Evolutionary conservation across 1,140 invertebrate species (phyloP).

Genomic region (Conus betulinus): DNA sequence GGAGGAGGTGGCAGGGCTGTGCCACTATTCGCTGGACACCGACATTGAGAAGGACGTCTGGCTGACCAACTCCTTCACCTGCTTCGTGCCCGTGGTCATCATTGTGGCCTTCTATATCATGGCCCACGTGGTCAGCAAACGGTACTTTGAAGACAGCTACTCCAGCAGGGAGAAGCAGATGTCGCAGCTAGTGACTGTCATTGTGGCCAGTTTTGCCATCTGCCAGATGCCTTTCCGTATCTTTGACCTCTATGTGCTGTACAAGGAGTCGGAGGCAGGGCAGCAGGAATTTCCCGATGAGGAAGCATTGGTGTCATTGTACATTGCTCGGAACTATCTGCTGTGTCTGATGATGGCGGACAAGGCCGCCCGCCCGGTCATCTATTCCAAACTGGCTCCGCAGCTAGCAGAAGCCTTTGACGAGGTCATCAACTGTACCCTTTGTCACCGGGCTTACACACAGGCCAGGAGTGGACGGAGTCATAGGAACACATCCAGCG

Average conservation of each 20-base stretch:
- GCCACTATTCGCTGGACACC: constrained; percentile 38
- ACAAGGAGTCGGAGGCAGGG: constrained; percentile 34
- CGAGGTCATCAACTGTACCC: constrained; percentile 59
- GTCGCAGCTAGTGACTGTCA: constrained; percentile 60
- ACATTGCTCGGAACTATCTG: constrained; percentile 47
- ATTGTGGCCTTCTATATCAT: constrained; percentile 63
- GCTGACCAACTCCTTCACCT: constrained; percentile 60
- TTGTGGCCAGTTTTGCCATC: constrained; percentile 61
- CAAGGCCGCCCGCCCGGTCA: constrained; percentile 48
- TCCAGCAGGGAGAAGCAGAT: constrained; percentile 58
- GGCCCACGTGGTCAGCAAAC: constrained; percentile 60
- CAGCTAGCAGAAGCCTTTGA: constrained; percentile 56
- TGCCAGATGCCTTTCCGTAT: constrained; percentile 64
- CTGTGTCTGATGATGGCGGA: constrained; percentile 50
- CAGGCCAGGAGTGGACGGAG: not conserved
- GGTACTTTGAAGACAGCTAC: constrained; percentile 70
- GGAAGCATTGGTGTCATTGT: constrained; percentile 39
- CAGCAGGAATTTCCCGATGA: constrained; percentile 24
- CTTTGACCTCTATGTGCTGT: constrained; percentile 52
- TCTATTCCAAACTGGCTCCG: constrained; percentile 54
- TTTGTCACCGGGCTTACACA: constrained; percentile 35
- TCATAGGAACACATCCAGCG: not conserved
- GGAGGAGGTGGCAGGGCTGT: constrained; percentile 37
- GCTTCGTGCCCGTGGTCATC: constrained; percentile 60
- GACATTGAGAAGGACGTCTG: constrained; percentile 56